Evolutionary conservation across 2,888 invertebrate species (phyloP).

Genomic region (Brassicogethes aeneus): DNA sequence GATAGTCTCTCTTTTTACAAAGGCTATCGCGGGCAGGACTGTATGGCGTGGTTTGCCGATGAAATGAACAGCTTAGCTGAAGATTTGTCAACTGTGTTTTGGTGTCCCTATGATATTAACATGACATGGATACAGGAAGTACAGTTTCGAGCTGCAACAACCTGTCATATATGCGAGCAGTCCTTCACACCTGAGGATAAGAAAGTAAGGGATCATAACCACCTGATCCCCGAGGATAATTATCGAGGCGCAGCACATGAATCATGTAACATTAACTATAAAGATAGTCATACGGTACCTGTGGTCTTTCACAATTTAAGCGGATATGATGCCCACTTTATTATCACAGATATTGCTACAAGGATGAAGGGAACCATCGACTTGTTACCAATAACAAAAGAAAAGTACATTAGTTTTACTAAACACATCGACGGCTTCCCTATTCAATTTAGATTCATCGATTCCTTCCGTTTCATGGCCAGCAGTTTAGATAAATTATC

Average conservation of each 20-base stretch:
- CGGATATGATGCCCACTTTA: conserved; percentile 27
- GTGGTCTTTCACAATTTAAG: conserved; percentile 28
- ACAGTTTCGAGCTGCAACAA: too few relatives aligned
- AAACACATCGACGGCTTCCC: conserved; percentile 14
- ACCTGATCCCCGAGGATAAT: conserved; percentile 20
- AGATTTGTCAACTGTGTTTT: too few relatives aligned
- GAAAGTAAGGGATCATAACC: conserved; percentile 24
- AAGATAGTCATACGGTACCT: conserved; percentile 23
- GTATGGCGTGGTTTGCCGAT: too few relatives aligned
- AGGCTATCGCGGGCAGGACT: too few relatives aligned
- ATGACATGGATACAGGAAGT: too few relatives aligned
- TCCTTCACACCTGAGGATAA: conserved; percentile 10
- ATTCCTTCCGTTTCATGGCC: conserved; percentile 26
- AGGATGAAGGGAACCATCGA: conserved; percentile 14
- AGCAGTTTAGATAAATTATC: conserved; percentile 23
- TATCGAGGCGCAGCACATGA: conserved; percentile 23
- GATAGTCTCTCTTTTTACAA: too few relatives aligned
- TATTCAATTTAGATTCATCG: conserved; percentile 19
- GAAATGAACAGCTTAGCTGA: too few relatives aligned
- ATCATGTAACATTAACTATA: conserved; percentile 30
- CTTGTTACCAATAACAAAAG: conserved; percentile 27
- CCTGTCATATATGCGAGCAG: conserved; percentile 21
- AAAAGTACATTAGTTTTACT: conserved; percentile 29
- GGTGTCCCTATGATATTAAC: too few relatives aligned
- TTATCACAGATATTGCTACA: conserved; percentile 22